Evolutionary conservation across 2,888 invertebrate genomes (phyloP).

Genomic region (Pyrochroa serraticornis): DNA sequence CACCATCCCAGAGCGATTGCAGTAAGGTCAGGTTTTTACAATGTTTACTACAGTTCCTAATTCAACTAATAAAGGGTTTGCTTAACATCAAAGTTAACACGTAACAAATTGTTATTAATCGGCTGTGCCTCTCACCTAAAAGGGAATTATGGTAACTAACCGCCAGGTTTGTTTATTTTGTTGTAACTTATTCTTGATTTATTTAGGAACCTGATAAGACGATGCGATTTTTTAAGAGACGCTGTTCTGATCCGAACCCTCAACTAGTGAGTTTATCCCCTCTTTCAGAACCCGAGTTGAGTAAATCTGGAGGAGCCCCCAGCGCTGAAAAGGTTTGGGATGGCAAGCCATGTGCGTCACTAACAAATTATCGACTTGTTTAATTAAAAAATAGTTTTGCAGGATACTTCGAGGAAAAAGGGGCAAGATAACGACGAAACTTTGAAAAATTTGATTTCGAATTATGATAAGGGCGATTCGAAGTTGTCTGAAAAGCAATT

Average conservation of each 20-base stretch:
- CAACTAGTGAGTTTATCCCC: constrained; percentile 63
- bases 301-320: background rate
- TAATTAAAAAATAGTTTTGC: constrained; percentile 54
- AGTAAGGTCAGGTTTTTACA: too few relatives aligned
- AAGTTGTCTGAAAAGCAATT: constrained; percentile 36
- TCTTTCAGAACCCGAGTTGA: constrained; percentile 44
- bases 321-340: background rate
- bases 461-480: constrained; percentile 43
- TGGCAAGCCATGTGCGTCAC: constrained; percentile 35
- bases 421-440: constrained; percentile 56
- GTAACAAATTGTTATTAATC: too few relatives aligned
- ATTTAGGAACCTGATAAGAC: too few relatives aligned
- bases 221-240: constrained; percentile 63
- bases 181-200: too few relatives aligned
- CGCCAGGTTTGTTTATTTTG: too few relatives aligned
- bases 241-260: constrained; percentile 63
- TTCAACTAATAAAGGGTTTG: too few relatives aligned
- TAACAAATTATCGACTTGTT: constrained; percentile 15
- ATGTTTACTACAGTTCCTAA: too few relatives aligned
- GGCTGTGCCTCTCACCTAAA: too few relatives aligned
- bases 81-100: too few relatives aligned
- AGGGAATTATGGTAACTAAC: too few relatives aligned
- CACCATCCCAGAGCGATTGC: too few relatives aligned
- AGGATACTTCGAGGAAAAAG: constrained; percentile 38
- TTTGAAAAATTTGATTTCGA: constrained; percentile 60